Conservation (phyloP, 1,140 invertebrate species). For the Saccostrea cuccullata region DNA sequence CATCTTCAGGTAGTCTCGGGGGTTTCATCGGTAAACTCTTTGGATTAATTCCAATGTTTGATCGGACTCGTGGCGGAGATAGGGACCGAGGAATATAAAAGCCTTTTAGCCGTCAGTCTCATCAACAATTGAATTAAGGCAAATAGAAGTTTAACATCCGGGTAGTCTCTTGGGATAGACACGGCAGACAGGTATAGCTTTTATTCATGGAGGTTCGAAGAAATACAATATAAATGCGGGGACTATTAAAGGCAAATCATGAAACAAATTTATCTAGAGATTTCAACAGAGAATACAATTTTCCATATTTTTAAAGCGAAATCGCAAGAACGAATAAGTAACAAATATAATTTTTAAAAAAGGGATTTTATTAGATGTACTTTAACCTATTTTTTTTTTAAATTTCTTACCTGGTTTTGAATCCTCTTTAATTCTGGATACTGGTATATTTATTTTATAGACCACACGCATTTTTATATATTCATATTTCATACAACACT, state of each 20-base stretch:
- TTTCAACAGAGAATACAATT: too few species aligned
- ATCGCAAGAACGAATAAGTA: too few species aligned
- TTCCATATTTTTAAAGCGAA: too few species aligned
- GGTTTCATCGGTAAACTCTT: slow-evolving; percentile 8
- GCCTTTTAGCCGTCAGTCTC: slow-evolving; percentile 33
- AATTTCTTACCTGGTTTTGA: too few species aligned
- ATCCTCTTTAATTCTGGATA: too few species aligned
- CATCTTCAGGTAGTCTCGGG: slow-evolving; percentile 28
- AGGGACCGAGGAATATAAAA: not conserved
- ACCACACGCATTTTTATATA: too few species aligned
- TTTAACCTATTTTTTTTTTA: too few species aligned
- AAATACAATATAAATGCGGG: not conserved
- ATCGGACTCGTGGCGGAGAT: not conserved
- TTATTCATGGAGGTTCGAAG: not conserved
- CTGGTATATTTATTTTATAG: too few species aligned
- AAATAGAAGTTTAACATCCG: not conserved
- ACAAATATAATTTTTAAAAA: too few species aligned
- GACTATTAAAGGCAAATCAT: not conserved
- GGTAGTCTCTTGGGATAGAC: not conserved
- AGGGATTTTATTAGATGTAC: too few species aligned
- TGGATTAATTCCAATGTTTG: slow-evolving; percentile 21
- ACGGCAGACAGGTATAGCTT: not conserved
- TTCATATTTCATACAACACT: too few species aligned
- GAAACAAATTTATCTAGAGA: too few species aligned
- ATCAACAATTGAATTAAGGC: slow-evolving; percentile 27